Evolutionary conservation across 2,797 vertebrate species (phyloP), one percentile per base, ranked within the genome.

Genomic region (Pangasius sanitwongsei): DNA sequence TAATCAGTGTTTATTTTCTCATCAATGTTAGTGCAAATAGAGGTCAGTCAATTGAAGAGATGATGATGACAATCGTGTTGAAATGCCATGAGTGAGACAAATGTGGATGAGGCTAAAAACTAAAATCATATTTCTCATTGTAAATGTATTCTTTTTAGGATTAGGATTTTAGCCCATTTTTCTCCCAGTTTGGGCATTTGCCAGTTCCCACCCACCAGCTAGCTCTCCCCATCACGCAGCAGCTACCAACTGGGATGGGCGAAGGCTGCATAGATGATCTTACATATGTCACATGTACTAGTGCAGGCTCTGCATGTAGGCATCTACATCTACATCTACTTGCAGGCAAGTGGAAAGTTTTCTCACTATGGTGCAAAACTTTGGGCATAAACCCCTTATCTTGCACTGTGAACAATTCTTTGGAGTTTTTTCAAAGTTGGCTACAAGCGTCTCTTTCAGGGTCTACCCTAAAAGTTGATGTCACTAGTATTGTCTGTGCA

Each of bases 381-480:
- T 78, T 83, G 25, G 37, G 5, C 81, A 83, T n/a, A 83, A 63
- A 83, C 48, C 48, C 48, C 48, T 85, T 84, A 50, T 85, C 83
- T 65, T 83, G 37, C 48, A 85, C 20, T 70, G n/a, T 23, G 16
- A 85, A 85, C 83, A 85, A 70, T 55, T n/a, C n/a, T 70, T 34
- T 34, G 48, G 48, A 69, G 4, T 34, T 55, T 85, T 25, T 85
- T 65, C 48, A 53, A 50, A 34, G 83, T 70, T 69, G 9, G 63
- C 83, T 34, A 53, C n/a, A 70, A 85, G 18, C 1, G 18, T 55
- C 28, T 65, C 28, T 65, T 65, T 63, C 41, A n/a, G 41, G 23
- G 59, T 67, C 28, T 67, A 84, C 41, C 82, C 8, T 50, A 67
- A 83, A 84, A 67, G 61, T 84, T 84, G 82, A 84, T 50, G 82